A percentile compares a stretch with the other conserved stretches of the same genome.
These are phyloP conservation scores for Laticauda laticaudata DNA, from an alignment of 2,113 vertebrate genomes.

Conservation along the genomic window DNA sequence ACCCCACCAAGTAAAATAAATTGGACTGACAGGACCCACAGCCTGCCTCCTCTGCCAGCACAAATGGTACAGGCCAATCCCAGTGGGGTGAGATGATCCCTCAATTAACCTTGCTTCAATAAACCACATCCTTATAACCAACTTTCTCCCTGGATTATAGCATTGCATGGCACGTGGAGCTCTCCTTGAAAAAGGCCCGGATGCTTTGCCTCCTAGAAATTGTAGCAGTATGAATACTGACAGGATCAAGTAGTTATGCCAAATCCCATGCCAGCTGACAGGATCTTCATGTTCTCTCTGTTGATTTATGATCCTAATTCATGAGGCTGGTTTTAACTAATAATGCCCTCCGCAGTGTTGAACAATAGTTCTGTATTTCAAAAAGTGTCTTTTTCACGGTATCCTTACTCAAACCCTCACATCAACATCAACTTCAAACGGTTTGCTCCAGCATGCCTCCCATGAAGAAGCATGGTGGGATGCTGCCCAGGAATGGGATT, in stretches of 20 bases:
- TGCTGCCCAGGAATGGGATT: not conserved
- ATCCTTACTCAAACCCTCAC: not conserved
- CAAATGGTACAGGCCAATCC: not conserved
- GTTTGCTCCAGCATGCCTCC: not conserved
- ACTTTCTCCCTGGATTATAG: not conserved
- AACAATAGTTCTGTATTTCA: not conserved
- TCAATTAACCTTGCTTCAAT: not conserved
- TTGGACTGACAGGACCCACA: not conserved
- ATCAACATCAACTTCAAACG: not conserved
- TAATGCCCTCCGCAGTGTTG: not conserved
- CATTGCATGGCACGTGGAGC: not conserved
- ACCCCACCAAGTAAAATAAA: not conserved
- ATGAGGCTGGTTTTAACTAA: not conserved
- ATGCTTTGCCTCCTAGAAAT: not conserved
- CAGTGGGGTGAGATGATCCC: no score
- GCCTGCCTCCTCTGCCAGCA: not conserved
- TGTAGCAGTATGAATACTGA: not conserved
- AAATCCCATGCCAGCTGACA: not conserved
- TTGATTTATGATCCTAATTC: not conserved
- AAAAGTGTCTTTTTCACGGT: not conserved
- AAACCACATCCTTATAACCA: not conserved
- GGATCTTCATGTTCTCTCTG: not conserved
- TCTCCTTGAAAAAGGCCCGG: not conserved
- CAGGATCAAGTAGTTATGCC: not conserved
- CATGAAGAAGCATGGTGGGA: not conserved